These are phyloP conservation scores for Callipepla squamata DNA, from an alignment of 2,113 vertebrate species.

Conservation along the genomic window DNA sequence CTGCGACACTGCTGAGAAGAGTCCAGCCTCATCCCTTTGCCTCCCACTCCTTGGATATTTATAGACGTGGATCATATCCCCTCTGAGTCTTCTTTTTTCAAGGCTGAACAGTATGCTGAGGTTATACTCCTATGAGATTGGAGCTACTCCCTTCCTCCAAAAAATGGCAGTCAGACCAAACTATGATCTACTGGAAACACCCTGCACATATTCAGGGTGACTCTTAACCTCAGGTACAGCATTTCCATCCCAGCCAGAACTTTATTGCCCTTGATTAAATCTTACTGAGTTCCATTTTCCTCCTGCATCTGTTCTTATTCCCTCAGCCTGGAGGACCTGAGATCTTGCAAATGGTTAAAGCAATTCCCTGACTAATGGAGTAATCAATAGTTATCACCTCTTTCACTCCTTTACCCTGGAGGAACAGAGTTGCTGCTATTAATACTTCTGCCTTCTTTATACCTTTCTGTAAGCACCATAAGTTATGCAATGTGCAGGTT, in stretches of 20 bases:
- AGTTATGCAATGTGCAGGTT: not conserved
- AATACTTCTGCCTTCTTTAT: not conserved
- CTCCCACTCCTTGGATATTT: too few relatives aligned
- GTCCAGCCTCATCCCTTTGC: too few relatives aligned
- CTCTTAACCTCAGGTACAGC: not conserved
- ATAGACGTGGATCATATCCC: too few relatives aligned
- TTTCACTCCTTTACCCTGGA: conserved; percentile 6
- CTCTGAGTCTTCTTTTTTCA: too few relatives aligned
- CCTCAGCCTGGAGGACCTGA: not conserved
- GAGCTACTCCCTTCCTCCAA: not conserved
- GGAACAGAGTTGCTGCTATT: not conserved
- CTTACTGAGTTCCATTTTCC: not conserved
- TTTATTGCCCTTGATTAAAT: not conserved
- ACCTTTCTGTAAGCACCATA: not conserved
- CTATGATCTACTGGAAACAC: not conserved
- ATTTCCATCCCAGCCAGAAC: not conserved
- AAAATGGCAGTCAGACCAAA: not conserved
- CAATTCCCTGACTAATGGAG: conserved; percentile 23
- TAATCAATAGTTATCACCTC: conserved; percentile 32
- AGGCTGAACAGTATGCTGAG: not conserved
- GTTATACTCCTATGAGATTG: not conserved
- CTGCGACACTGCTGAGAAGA: too few relatives aligned
- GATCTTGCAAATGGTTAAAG: conserved; percentile 29
- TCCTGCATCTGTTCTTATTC: not conserved
- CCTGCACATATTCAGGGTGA: not conserved